Evolutionary conservation across 2,888 invertebrate species (phyloP).

Genomic region (Priocnemis perturbator): DNA sequence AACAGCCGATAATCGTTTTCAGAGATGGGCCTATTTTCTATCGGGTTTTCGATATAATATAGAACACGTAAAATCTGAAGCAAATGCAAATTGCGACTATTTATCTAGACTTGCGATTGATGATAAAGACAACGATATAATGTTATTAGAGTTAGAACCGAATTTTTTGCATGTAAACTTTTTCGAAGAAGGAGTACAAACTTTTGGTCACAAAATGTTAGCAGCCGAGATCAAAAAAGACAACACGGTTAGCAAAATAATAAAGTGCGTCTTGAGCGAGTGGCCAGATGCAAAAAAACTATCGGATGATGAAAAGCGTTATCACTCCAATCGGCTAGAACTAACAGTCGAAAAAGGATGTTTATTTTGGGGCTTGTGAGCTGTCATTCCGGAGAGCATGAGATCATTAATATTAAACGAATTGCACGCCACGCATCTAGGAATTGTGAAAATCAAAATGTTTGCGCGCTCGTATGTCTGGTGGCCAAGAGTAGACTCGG

Average conservation of each 20-base stretch:
- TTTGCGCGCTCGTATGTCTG: conserved; percentile 26
- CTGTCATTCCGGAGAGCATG: conserved; percentile 4
- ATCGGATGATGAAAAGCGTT: conserved; percentile 10
- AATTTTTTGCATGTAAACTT: conserved; percentile 34
- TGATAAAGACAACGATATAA: conserved; percentile 1
- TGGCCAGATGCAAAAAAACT: conserved; percentile 26
- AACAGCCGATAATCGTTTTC: conserved; percentile 30
- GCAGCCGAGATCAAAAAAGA: conserved; percentile 29
- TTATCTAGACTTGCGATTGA: background rate
- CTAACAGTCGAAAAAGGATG: conserved; percentile 29
- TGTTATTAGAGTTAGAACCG: background rate
- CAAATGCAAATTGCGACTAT: conserved; percentile 21
- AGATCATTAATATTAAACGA: conserved; percentile 4
- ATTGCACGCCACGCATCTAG: conserved; percentile 14
- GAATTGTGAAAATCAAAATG: conserved; percentile 35
- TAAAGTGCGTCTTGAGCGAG: conserved; percentile 23
- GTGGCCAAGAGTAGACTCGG: conserved; percentile 26
- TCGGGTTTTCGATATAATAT: conserved; percentile 37
- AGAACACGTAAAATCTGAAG: conserved; percentile 1
- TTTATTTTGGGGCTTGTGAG: too few species aligned
- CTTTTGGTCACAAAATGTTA: conserved; percentile 25
- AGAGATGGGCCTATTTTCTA: conserved; percentile 35
- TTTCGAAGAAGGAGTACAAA: conserved; percentile 15
- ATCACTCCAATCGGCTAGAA: conserved; percentile 28
- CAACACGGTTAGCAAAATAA: conserved; percentile 19